Conservation (phyloP, 2,113 vertebrate species). For the Lasiurus borealis region DNA sequence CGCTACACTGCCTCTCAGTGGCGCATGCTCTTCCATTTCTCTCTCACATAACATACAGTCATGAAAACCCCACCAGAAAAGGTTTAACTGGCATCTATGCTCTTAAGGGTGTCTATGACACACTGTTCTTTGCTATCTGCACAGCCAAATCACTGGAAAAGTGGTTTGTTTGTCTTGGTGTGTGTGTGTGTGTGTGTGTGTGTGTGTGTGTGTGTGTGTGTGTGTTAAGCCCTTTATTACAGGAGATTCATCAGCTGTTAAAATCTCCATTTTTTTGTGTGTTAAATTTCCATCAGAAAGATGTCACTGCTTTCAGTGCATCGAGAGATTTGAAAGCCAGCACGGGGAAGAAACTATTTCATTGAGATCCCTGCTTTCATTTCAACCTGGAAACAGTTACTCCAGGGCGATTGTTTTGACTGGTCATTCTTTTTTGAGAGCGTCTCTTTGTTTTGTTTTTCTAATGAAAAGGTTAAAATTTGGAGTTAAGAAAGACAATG, state of each 20-base stretch:
- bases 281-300: slow-evolving; percentile 65
- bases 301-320: not conserved
- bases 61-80: not conserved
- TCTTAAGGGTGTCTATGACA: not conserved
- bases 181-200: no score
- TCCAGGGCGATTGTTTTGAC: not conserved
- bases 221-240: slow-evolving; percentile 39
- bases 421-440: slow-evolving; percentile 4
- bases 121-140: slow-evolving; percentile 47
- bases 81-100: not conserved
- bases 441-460: not conserved
- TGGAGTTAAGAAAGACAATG: slow-evolving; percentile 19
- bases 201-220: no score
- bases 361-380: slow-evolving; percentile 33
- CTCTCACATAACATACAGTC: not conserved
- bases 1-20: slow-evolving; percentile 82
- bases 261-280: slow-evolving; percentile 44
- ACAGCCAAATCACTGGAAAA: slow-evolving; percentile 47
- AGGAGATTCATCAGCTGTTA: slow-evolving; percentile 69
- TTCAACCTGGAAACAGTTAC: slow-evolving; percentile 42
- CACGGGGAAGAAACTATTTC: slow-evolving; percentile 22
- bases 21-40: not conserved
- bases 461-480: slow-evolving; percentile 65
- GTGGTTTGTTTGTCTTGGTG: slow-evolving; percentile 30
- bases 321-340: slow-evolving; percentile 32